A percentile compares a stretch with the other conserved stretches of the same genome.
Conservation (phyloP, 2,888 invertebrate genomes). For the Trilocha varians region DNA sequence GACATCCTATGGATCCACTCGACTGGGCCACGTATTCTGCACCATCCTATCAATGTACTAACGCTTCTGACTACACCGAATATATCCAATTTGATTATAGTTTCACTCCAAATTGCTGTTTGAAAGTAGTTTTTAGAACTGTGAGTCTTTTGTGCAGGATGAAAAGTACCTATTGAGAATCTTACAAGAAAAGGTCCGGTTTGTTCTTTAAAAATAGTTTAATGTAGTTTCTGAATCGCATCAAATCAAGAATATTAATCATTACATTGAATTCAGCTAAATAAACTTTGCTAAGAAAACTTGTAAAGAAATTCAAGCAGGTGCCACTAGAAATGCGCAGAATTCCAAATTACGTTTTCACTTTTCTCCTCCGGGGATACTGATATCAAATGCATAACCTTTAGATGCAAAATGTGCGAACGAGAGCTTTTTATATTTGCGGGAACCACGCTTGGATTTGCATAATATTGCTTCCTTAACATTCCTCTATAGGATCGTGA, state of each 20-base stretch:
- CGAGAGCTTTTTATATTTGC: conserved; percentile 69
- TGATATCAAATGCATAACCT: conserved; percentile 68
- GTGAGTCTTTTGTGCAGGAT: no score
- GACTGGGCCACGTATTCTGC: conserved; percentile 31
- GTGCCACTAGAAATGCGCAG: conserved; percentile 59
- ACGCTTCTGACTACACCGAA: conserved; percentile 6
- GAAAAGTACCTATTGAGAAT: no score
- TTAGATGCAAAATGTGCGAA: conserved; percentile 70
- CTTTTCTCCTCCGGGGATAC: conserved; percentile 64
- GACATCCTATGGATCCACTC: conserved; percentile 44
- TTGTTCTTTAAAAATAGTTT: no score
- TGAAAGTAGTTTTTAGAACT: no score
- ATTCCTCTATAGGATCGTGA: conserved; percentile 52
- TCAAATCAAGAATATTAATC: no score
- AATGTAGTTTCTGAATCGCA: no score
- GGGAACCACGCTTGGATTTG: conserved; percentile 64
- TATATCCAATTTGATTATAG: no score
- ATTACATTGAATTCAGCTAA: no score
- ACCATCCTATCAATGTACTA: conserved; percentile 24
- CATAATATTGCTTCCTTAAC: conserved; percentile 74
- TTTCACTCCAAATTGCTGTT: no score
- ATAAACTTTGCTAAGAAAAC: conserved; percentile 18
- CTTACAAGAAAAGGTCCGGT: no score
- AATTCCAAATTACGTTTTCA: conserved; percentile 68
- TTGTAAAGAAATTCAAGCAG: conserved; percentile 38